Base-by-base conservation (phyloP, 2,113 vertebrate species). In the Trinectes maculatus region DNA sequence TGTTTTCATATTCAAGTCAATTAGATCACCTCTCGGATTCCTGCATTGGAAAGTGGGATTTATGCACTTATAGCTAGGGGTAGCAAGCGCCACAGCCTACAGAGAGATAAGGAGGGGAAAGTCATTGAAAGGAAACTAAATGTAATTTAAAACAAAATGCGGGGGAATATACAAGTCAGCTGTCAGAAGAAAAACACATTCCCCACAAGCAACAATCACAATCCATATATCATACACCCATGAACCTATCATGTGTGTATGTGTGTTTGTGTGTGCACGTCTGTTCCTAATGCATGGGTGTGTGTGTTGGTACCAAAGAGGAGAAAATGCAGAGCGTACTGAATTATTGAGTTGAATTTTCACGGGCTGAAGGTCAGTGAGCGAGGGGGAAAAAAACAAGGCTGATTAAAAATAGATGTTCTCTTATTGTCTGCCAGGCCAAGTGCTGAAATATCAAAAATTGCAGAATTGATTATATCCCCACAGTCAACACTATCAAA, bases 291-390 rank as follows among this genome's bases (percentile, higher is more conserved):
- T 59, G 36, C 40, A 10, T 28, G 53, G 56, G 42, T 51, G 60
- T 61, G 74, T 48, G 25, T 54, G 62, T 51, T 46, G 22, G 48
- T 68, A 29, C 33, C 53, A 31, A 78, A 44, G 47, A 70, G 63
- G 70, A 71, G 80, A 47, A 77, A 82, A 77, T 73, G 66, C 58
- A 84, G 83, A 87, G 83, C 71, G 37, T 76, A 66, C 88, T 92
- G 85, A 92, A 93, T 93, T 92, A 93, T 93, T 93, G 86, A 93
- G 85, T 82, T 85, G 84, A 85, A 89, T 90, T 91, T 92, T 90
- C 86, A 86, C 59, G 76, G 85, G 71, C 90, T 92, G 91, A 88
- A 92, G 92, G 92, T 93, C 91, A 93, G 84, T 42, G 86, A 78
- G 73, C 39, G 40, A 81, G 74, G 74, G 66, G 74, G 66, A 24